Percentiles rank a stretch among this genome's conserved stretches.
phyloP scores from a whole-genome alignment of 1,140 invertebrate species.

The Drosophila mauritiana region DNA sequence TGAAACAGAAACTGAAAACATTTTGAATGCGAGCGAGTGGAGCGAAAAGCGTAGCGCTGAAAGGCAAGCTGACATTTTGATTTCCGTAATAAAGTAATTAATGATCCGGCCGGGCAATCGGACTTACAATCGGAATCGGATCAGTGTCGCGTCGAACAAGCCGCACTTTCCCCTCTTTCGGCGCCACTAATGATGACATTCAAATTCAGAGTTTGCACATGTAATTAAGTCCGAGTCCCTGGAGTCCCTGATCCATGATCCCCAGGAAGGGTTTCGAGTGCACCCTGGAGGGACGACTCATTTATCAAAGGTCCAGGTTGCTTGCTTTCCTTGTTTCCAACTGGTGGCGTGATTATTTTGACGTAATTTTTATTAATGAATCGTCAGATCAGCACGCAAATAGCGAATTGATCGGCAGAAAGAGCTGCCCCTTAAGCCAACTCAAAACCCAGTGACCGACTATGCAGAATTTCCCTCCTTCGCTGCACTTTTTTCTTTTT shows the following conservation, averaged over 20 bases:
- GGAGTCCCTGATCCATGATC: neutral
- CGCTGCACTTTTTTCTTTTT: conserved; percentile 29
- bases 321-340: neutral
- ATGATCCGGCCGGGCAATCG: conserved; percentile 54
- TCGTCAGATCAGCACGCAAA: conserved; percentile 27
- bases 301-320: conserved; percentile 53
- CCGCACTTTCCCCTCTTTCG: conserved; percentile 22
- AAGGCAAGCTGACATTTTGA: conserved; percentile 76
- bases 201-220: conserved; percentile 63
- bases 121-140: conserved; percentile 61
- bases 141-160: conserved; percentile 51
- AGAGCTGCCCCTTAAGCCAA: conserved; percentile 4
- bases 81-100: conserved; percentile 83
- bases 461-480: conserved; percentile 50
- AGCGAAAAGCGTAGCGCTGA: conserved; percentile 39
- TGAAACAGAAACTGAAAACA: conserved; percentile 51
- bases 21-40: conserved; percentile 34
- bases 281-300: conserved; percentile 53
- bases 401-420: conserved; percentile 15
- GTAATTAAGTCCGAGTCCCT: conserved; percentile 62
- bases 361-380: conserved; percentile 80
- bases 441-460: conserved; percentile 66
- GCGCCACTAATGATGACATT: conserved; percentile 74
- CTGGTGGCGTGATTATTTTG: conserved; percentile 73
- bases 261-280: conserved; percentile 55